Percentiles rank a stretch among this genome's conserved stretches.
These are phyloP conservation scores for Rhinolophus sinicus DNA, from an alignment of 2,113 vertebrate species.

Conservation along the genomic window DNA sequence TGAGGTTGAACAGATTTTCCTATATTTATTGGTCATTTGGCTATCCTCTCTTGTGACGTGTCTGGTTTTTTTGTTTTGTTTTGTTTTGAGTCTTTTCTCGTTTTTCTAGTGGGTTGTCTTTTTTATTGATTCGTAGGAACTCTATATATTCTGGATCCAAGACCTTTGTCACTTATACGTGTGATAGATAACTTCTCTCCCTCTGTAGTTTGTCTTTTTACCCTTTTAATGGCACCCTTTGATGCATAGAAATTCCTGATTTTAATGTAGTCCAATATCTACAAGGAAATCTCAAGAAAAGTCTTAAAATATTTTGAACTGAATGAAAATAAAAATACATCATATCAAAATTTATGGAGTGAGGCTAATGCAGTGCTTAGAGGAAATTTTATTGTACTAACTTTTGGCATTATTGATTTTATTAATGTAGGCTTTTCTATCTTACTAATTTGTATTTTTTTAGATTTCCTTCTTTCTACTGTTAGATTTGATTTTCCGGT, in stretches of 20 bases:
- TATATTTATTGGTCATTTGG: background rate
- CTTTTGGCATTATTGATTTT: background rate
- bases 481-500: slow-evolving; percentile 7
- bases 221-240: slow-evolving; percentile 20
- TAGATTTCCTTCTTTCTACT: background rate
- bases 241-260: background rate
- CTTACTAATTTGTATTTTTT: background rate
- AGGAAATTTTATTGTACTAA: background rate
- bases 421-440: background rate
- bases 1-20: background rate
- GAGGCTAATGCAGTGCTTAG: background rate
- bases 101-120: background rate
- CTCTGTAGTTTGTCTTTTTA: background rate
- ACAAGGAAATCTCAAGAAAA: slow-evolving; percentile 7
- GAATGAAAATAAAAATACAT: slow-evolving; percentile 28
- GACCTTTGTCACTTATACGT: background rate
- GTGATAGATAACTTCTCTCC: background rate
- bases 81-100: background rate
- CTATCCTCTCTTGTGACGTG: background rate
- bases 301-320: background rate
- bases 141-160: background rate
- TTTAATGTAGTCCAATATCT: background rate
- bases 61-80: background rate
- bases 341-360: background rate
- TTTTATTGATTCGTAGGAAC: slow-evolving; percentile 20